Evolutionary conservation across 2,113 vertebrate genomes (phyloP).

Genomic region (Ameiurus melas): DNA sequence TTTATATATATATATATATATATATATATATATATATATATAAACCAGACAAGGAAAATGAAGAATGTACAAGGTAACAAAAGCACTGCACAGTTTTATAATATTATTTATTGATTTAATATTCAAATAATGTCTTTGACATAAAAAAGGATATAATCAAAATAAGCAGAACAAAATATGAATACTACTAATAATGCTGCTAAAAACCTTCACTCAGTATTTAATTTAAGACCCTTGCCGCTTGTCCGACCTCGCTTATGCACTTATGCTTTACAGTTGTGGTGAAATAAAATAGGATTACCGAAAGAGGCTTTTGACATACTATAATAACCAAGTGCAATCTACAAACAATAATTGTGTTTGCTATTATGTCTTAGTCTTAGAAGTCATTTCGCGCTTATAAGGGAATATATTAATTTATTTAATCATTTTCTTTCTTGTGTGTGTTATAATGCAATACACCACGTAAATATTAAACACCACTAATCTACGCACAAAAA

Average conservation of each 20-base stretch:
- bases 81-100: neutral
- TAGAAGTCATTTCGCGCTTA: neutral
- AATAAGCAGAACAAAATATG: neutral
- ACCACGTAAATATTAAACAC: neutral
- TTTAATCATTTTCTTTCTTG: neutral
- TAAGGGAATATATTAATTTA: neutral
- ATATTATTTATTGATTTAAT: neutral
- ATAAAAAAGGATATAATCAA: neutral
- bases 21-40: neutral
- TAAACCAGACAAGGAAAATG: neutral
- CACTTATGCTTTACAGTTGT: neutral
- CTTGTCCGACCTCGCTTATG: neutral
- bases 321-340: neutral
- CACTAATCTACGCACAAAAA: neutral
- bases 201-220: neutral
- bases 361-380: neutral
- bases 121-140: neutral
- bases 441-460: neutral
- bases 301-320: neutral
- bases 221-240: neutral
- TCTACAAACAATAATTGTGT: neutral
- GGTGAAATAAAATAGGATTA: neutral
- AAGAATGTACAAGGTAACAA: neutral
- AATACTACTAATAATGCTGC: neutral
- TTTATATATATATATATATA: neutral